Conservation (phyloP, 92 coral and sea anemone genomes). For the Epizoanthus fatuus region DNA sequence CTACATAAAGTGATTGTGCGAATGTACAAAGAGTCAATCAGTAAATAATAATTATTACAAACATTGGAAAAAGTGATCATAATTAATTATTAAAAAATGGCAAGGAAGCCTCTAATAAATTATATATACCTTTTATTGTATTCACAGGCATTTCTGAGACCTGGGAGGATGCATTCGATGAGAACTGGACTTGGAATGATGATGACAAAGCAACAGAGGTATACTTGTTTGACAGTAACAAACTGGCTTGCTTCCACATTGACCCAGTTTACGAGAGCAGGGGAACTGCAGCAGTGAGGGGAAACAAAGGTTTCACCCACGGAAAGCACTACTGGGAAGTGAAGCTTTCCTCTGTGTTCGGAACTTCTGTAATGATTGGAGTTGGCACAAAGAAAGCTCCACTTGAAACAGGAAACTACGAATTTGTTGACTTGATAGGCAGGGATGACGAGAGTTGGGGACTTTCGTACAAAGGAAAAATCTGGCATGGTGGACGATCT, state of each 20-base stretch:
- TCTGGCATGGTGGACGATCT: conserved; percentile 89
- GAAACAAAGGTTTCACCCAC: conserved; percentile 89
- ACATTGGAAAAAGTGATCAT: too few relatives aligned
- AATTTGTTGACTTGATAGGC: conserved; percentile 90
- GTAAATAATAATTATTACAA: too few relatives aligned
- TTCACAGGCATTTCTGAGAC: conserved; percentile 40
- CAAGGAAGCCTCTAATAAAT: too few relatives aligned
- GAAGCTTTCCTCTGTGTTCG: conserved; percentile 88
- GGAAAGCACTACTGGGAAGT: conserved; percentile 99
- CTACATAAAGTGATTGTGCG: too few relatives aligned
- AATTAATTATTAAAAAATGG: too few relatives aligned
- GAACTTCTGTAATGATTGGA: conserved; percentile 95
- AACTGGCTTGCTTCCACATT: conserved; percentile 85
- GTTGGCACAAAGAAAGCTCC: conserved; percentile 86
- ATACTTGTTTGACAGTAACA: conserved; percentile 73
- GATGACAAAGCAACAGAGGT: conserved; percentile 85
- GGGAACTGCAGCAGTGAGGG: conserved; percentile 98
- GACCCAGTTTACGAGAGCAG: conserved; percentile 89
- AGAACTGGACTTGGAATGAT: conserved; percentile 85
- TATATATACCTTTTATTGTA: too few relatives aligned
- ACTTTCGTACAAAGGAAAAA: conserved; percentile 91
- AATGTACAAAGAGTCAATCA: too few relatives aligned
- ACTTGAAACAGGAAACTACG: conserved; percentile 82
- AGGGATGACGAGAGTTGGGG: conserved; percentile 97
- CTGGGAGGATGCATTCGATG: conserved; percentile 77